A percentile compares a stretch with the other conserved stretches of the same genome.
Evolutionary conservation across 2,797 vertebrate species (phyloP).

Genomic region (Siniperca scherzeri): DNA sequence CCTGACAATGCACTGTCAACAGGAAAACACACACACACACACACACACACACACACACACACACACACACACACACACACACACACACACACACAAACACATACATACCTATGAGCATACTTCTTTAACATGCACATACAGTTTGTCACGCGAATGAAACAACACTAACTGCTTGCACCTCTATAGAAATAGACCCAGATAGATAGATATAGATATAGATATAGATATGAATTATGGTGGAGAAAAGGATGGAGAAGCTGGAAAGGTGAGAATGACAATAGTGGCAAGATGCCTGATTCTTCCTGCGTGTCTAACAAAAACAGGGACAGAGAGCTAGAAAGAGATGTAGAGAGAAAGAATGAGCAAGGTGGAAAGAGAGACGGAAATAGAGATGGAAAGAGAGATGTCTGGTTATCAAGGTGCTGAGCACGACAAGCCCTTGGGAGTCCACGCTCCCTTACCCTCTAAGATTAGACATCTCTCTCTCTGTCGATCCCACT

Average conservation of each 20-base stretch:
- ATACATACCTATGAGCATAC: background rate
- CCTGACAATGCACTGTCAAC: slow-evolving; percentile 59
- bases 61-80: background rate
- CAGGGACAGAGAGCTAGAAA: slow-evolving; percentile 26
- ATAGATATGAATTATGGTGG: slow-evolving; percentile 1
- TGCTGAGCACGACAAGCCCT: slow-evolving; percentile 86
- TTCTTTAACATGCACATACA: background rate
- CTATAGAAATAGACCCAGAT: slow-evolving; percentile 6
- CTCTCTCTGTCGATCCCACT: slow-evolving; percentile 84
- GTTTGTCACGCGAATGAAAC: slow-evolving; percentile 21
- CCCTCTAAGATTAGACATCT: slow-evolving; percentile 90
- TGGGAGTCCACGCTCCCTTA: slow-evolving; percentile 86
- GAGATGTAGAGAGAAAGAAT: slow-evolving; percentile 13
- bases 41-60: slow-evolving; percentile 17
- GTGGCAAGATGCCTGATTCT: slow-evolving; percentile 14
- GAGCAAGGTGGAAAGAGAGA: slow-evolving; percentile 39
- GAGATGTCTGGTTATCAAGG: slow-evolving; percentile 89
- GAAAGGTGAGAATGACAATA: slow-evolving; percentile 17
- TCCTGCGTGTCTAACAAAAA: slow-evolving; percentile 19
- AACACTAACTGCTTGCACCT: background rate
- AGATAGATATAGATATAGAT: slow-evolving; percentile 7
- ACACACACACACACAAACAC: slow-evolving; percentile 6
- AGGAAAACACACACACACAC: slow-evolving; percentile 28
- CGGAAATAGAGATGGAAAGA: slow-evolving; percentile 76
- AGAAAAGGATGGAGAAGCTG: background rate